Evolutionary conservation across 2,113 vertebrate species (phyloP), one percentile per base, ranked within the genome.

Genomic region (Hypanus sabinus): DNA sequence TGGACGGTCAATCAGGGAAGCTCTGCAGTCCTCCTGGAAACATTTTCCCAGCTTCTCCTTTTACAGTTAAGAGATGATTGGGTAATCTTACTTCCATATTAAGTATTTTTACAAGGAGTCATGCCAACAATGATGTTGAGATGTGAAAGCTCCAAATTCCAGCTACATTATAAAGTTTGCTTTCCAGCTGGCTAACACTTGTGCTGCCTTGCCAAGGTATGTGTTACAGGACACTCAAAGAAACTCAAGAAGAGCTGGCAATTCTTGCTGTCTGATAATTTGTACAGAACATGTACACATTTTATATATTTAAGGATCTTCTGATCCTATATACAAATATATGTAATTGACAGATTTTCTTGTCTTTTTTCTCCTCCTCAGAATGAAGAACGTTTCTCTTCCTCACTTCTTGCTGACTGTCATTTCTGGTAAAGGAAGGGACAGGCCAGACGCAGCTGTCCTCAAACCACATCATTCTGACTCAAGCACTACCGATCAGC

Each of bases 71-170:
- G 65, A 16, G 60, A 88, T 65, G 91, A 93, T 24, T 73, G 38
- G 68, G 68, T 55, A 0, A 73, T 46, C 27, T 30, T 46, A 46
- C 33, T 93, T 3, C 10, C 36, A 68, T 73, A 70, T 73, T 55
- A 22, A 73, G 22, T 46, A 27, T 93, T 71, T 92, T 70, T 92
- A 18, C 12, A 71, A 18, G 68, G 10, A 71, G 0, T 73, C 22
- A 73, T 73, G 70, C 24, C 65, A 73, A 46, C 12, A 93, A 46
- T 24, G 33, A 24, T 93, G 90, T 71, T 73, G 8, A 73, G 57
- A 93, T 93, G 38, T 36, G 38, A 33, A 93, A 93, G 36, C 65
- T 46, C 68, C 24, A 73, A 93, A 93, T 93, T 93, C 70, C 88
- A 91, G 30, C 60, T 20, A 75, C 68, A 46, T 30, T 93, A 73